phyloP scores from a whole-genome alignment of 2,797 vertebrate species.

The Sebastolobus altivelis region DNA sequence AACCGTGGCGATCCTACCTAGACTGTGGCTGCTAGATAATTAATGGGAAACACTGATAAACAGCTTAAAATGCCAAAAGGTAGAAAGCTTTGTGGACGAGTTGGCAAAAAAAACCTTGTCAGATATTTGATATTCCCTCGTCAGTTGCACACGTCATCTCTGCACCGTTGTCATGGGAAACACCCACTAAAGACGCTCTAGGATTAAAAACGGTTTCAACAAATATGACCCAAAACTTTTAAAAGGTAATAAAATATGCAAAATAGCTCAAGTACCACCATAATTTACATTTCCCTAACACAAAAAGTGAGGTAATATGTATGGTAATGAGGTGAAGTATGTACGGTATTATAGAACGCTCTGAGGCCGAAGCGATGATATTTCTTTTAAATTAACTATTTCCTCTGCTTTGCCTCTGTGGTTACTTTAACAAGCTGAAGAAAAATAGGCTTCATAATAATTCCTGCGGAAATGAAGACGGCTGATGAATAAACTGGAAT shows the following conservation, averaged over 20 bases:
- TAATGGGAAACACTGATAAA: neutral
- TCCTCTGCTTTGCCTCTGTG: constrained; percentile 20
- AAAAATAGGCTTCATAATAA: constrained; percentile 37
- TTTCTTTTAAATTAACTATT: constrained; percentile 8
- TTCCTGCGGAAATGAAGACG: constrained; percentile 34
- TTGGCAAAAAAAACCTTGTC: neutral
- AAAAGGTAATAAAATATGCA: neutral
- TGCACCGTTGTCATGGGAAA: neutral
- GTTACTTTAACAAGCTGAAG: constrained; percentile 32
- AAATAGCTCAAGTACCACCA: neutral
- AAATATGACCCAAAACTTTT: neutral
- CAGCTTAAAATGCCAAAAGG: neutral
- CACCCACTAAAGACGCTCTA: neutral
- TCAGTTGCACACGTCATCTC: neutral
- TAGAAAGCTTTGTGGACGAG: neutral
- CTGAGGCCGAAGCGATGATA: neutral
- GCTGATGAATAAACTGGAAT: constrained; percentile 44
- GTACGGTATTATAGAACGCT: neutral
- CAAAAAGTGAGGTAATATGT: neutral
- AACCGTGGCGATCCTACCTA: neutral
- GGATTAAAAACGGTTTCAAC: neutral
- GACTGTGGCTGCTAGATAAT: no score
- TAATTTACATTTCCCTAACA: neutral
- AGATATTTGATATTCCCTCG: neutral
- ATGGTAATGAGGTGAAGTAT: constrained; percentile 6